These are phyloP conservation scores for Seriola rivoliana DNA, from an alignment of 2,113 vertebrate species.

Conservation along the genomic window DNA sequence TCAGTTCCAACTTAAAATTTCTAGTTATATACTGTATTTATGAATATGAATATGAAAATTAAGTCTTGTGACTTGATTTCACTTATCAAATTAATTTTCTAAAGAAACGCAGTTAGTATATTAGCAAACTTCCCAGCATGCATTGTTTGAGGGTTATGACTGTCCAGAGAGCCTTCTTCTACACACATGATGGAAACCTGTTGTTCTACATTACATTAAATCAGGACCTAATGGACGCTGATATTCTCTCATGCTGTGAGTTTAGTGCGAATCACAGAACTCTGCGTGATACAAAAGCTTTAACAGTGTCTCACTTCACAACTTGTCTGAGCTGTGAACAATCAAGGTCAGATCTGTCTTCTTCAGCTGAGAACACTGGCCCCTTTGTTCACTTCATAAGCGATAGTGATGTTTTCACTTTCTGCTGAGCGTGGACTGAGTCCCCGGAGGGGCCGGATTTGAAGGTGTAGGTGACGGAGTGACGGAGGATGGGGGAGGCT, in stretches of 20 bases:
- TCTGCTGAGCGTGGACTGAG: slow-evolving; percentile 21
- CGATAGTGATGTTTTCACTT: slow-evolving; percentile 63
- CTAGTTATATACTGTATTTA: background rate
- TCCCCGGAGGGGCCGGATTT: slow-evolving; percentile 27
- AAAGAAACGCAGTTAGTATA: background rate
- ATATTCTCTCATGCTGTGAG: background rate
- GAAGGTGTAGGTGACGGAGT: slow-evolving; percentile 53
- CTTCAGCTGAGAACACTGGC: slow-evolving; percentile 62
- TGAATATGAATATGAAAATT: no score
- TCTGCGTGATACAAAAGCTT: background rate
- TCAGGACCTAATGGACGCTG: background rate
- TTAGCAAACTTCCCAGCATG: slow-evolving; percentile 14
- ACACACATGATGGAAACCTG: background rate
- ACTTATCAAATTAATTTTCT: background rate
- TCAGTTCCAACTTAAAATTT: background rate
- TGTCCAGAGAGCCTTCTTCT: background rate
- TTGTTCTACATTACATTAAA: background rate
- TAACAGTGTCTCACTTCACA: slow-evolving; percentile 6
- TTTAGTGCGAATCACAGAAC: slow-evolving; percentile 13
- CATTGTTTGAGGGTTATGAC: background rate
- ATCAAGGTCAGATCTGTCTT: slow-evolving; percentile 52
- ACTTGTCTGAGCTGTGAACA: slow-evolving; percentile 37
- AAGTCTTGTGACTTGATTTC: background rate
- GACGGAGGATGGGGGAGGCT: slow-evolving; percentile 22
- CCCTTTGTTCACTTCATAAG: slow-evolving; percentile 70